A percentile compares a stretch with the other conserved stretches of the same genome.
These are phyloP conservation scores for Trogon surrucura DNA, from an alignment of 2,113 vertebrate species.

Conservation along the genomic window DNA sequence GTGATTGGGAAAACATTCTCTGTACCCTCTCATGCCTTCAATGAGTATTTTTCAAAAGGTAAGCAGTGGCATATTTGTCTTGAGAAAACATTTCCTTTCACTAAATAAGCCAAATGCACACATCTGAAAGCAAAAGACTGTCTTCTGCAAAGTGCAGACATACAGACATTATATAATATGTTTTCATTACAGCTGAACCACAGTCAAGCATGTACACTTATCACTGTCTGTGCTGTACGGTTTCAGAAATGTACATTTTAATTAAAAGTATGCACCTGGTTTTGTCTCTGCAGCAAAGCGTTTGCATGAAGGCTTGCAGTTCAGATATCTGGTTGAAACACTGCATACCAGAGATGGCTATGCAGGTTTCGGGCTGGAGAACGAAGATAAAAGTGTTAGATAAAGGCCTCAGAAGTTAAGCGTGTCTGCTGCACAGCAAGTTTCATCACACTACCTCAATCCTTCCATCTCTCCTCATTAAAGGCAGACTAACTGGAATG, in stretches of 20 bases:
- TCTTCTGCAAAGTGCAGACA: background rate
- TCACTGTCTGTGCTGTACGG: background rate
- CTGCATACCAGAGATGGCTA: background rate
- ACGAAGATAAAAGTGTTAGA: background rate
- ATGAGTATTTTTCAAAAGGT: background rate
- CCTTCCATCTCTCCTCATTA: background rate
- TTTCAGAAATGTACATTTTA: background rate
- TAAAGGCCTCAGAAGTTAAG: background rate
- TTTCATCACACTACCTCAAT: background rate
- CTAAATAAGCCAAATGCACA: background rate
- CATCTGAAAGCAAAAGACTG: background rate
- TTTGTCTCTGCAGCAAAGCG: background rate
- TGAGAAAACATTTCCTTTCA: background rate
- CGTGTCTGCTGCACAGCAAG: background rate
- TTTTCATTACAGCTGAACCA: background rate
- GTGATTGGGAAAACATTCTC: background rate
- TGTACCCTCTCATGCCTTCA: background rate
- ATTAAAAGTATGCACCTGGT: background rate
- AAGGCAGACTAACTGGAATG: background rate
- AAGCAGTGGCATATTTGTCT: background rate
- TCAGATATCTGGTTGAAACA: background rate
- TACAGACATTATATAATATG: background rate
- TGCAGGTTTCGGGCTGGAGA: background rate
- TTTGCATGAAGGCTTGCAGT: background rate
- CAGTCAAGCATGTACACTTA: background rate